Evolutionary conservation across 1,140 invertebrate species (phyloP).

Genomic region (Camponotus vicinus): DNA sequence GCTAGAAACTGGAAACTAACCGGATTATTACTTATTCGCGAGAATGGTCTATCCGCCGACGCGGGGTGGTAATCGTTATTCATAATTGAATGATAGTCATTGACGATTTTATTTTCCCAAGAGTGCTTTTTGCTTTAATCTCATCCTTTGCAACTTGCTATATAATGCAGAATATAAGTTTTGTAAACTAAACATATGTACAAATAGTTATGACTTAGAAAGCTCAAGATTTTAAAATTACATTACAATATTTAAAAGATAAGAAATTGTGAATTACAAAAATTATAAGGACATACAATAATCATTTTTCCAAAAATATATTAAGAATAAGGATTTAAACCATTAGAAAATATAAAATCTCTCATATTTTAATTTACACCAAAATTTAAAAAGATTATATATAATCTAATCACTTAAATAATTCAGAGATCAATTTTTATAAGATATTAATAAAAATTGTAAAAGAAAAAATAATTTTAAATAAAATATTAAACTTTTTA

Average conservation of each 20-base stretch:
- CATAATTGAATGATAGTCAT: not conserved
- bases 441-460: too few relatives aligned
- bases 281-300: too few relatives aligned
- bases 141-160: not conserved
- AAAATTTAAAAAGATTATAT: too few relatives aligned
- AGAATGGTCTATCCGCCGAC: not conserved
- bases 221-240: not conserved
- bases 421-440: too few relatives aligned
- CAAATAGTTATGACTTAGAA: not conserved
- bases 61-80: constrained; percentile 4
- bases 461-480: too few relatives aligned
- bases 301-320: too few relatives aligned
- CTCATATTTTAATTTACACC: too few relatives aligned
- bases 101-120: not conserved
- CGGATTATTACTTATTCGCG: constrained; percentile 45
- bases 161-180: not conserved
- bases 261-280: not conserved
- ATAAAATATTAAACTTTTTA: too few relatives aligned
- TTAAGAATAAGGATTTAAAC: too few relatives aligned
- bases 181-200: not conserved
- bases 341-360: too few relatives aligned
- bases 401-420: too few relatives aligned
- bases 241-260: not conserved
- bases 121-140: not conserved
- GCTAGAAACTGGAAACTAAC: constrained; percentile 32